These are phyloP conservation scores for Enteromius treurensis DNA, from an alignment of 2,797 vertebrate genomes.

Conservation along the genomic window DNA sequence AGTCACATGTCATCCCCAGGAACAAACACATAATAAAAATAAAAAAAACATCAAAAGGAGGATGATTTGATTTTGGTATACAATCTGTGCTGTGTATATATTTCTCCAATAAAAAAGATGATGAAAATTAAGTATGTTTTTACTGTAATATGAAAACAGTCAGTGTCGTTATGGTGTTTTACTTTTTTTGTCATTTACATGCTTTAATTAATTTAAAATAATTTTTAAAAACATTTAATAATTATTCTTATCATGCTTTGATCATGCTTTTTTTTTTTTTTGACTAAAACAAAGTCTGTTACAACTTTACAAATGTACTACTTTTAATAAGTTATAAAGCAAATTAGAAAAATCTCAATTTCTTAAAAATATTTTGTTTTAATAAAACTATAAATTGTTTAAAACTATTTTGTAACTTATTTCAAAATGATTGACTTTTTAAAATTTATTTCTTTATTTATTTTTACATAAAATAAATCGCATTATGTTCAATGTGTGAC, in stretches of 20 bases:
- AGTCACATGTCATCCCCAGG: not conserved
- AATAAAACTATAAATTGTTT: not conserved
- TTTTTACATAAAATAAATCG: not conserved
- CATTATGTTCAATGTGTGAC: not conserved
- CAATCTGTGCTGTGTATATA: no score
- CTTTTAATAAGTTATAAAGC: no score
- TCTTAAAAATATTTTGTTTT: not conserved
- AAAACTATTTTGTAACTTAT: not conserved
- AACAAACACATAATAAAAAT: not conserved
- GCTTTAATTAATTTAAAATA: not conserved
- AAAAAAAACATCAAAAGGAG: no score
- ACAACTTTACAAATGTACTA: no score
- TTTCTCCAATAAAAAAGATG: no score
- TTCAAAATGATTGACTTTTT: not conserved
- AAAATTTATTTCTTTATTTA: not conserved
- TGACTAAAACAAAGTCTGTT: no score
- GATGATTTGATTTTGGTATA: no score
- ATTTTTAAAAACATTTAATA: not conserved
- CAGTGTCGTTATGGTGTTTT: not conserved
- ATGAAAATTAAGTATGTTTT: not conserved
- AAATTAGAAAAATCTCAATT: not conserved
- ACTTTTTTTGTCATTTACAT: not conserved
- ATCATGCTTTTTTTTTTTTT: no score
- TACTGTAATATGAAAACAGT: not conserved
- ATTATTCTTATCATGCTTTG: not conserved